phyloP scores from a whole-genome alignment of 2,113 vertebrate genomes.

The Halichoerus grypus region DNA sequence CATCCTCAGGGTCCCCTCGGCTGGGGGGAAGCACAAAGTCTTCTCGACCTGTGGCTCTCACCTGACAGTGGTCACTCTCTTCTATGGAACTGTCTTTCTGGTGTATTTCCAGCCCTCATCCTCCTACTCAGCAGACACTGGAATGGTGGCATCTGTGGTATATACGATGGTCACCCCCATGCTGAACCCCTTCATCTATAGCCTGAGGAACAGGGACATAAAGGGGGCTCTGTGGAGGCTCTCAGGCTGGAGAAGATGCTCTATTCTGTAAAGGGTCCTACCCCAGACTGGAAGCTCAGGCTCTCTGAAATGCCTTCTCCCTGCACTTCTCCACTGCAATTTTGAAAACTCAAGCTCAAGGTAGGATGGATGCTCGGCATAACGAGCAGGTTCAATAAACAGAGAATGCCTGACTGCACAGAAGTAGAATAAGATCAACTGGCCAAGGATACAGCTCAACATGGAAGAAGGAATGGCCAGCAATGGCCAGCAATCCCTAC shows the following conservation, averaged over 20 bases:
- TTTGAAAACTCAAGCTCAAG: neutral
- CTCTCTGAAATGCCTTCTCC: neutral
- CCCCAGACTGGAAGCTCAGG: neutral
- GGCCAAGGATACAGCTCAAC: neutral
- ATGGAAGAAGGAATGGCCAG: neutral
- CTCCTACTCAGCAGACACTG: neutral
- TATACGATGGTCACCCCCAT: constrained; percentile 57
- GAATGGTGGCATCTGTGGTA: neutral
- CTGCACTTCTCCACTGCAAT: neutral
- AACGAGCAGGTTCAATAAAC: neutral
- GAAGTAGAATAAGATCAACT: neutral
- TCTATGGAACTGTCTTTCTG: constrained; percentile 20
- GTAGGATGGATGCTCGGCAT: neutral
- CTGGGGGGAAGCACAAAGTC: neutral
- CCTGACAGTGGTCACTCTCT: constrained; percentile 38
- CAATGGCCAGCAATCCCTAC: neutral
- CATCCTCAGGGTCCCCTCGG: constrained; percentile 43
- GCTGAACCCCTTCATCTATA: constrained; percentile 71
- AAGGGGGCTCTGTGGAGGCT: constrained; percentile 49
- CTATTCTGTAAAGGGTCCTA: neutral
- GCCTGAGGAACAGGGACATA: constrained; percentile 66
- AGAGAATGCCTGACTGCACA: no score
- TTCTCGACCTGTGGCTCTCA: constrained; percentile 71
- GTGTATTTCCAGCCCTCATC: constrained; percentile 53
- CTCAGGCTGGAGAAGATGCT: neutral